Conservation (phyloP, 2,113 vertebrate genomes). For the Microcebus jonahi region DNA sequence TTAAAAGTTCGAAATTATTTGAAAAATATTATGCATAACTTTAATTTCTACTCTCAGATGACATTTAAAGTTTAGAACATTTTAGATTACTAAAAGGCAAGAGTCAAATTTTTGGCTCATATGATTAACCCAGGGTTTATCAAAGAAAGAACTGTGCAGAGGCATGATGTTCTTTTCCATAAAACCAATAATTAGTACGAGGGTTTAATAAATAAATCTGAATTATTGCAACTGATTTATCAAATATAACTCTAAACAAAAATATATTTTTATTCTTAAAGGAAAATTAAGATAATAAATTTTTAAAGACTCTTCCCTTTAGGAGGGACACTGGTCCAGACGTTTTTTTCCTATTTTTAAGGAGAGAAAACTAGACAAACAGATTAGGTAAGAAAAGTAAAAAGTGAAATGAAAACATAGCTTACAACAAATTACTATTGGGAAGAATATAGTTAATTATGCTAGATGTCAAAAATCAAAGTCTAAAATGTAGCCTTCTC, state of each 20-base stretch:
- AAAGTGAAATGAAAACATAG: not conserved
- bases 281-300: not conserved
- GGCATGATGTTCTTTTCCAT: not conserved
- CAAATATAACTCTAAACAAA: constrained; percentile 38
- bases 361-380: not conserved
- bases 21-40: not conserved
- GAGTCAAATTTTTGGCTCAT: not conserved
- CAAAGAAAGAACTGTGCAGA: not conserved
- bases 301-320: not conserved
- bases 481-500: not conserved
- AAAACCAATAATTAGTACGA: not conserved
- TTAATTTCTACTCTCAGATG: constrained; percentile 12
- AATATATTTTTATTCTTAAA: not conserved
- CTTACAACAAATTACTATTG: not conserved
- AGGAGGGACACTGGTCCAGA: not conserved
- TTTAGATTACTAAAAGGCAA: not conserved
- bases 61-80: not conserved
- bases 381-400: constrained; percentile 15
- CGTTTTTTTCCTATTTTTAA: not conserved
- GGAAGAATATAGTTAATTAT: not conserved
- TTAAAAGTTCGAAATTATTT: constrained; percentile 3
- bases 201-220: not conserved
- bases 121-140: not conserved
- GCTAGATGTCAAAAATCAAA: not conserved
- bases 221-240: not conserved